Conservation (phyloP, 2,797 vertebrate genomes). For the Limnodromus scolopaceus region DNA sequence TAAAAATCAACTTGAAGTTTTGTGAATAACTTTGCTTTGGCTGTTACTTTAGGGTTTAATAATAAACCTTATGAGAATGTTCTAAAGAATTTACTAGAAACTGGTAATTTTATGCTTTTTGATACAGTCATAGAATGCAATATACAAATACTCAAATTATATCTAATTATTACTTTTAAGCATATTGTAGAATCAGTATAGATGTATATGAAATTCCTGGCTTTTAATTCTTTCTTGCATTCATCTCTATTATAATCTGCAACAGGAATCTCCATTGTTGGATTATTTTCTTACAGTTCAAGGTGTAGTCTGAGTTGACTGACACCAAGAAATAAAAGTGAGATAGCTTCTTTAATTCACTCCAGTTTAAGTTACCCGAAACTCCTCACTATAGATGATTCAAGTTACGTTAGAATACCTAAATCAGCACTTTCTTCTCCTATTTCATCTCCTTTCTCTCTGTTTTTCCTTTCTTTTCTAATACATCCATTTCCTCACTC, state of each 20-base stretch:
- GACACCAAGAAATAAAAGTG: background rate
- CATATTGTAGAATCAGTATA: background rate
- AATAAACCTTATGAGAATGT: background rate
- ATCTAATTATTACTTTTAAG: background rate
- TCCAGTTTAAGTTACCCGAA: background rate
- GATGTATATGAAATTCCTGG: background rate
- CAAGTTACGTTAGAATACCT: background rate
- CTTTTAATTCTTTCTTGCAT: background rate
- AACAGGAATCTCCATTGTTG: background rate
- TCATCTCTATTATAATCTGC: background rate
- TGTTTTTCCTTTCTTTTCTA: background rate
- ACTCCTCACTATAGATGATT: background rate
- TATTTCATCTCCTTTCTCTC: background rate
- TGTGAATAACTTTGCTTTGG: background rate
- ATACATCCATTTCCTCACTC: background rate
- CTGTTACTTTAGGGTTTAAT: background rate
- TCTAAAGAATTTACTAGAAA: background rate
- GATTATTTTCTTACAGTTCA: background rate
- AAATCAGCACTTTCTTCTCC: background rate
- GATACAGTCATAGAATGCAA: background rate
- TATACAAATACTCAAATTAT: background rate
- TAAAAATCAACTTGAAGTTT: constrained; percentile 8
- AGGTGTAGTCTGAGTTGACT: background rate
- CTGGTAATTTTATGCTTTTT: background rate
- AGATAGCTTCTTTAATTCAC: background rate